Base-by-base conservation (phyloP, 1,140 invertebrate species). In the Lordiphosa mommai region DNA sequence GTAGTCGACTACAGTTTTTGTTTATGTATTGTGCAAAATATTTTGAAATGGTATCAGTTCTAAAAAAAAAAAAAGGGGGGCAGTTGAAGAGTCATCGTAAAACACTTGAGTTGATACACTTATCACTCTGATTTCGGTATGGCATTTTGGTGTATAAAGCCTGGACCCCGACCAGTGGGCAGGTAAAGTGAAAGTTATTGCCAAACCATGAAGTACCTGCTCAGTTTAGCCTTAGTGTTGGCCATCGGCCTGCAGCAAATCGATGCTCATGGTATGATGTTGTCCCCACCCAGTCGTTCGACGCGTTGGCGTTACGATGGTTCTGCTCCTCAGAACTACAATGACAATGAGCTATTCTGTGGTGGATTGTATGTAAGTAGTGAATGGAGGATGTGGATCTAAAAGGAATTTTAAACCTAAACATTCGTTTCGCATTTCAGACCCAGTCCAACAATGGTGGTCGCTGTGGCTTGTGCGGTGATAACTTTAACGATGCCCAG, bases 301-400 rank as follows among this genome's bases (percentile, higher is more conserved):
- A 91, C 92, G 20, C 89, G 93, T 23, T 95, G 93, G 93, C 90
- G 93, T 47, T 90, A 89, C 43, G 91, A 93, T 27, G 89, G 89
- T 36, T 68, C 89, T 1, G 92, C 92, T 1, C 91, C 91, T 0
- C 50, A 61, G 1, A 93, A 94, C 86, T 93, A 90, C 32, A 87
- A 92, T 41, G 94, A 95, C 70, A 93, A 94, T 68, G 90, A 91
- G 46, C 89, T 92, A 23, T 94, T 90, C 82, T 95, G 94, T 79
- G 94, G 93, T 20, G 93, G 93, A 50, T 89, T 90, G 49, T 60
- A 68, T 47, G 92, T 93, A 87, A 90, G 89, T 77, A 3, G 7
- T 8, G n/a, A n/a, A 32, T 34, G 8, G 14, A 9, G 36, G 4
- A 33, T 27, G 17, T 4, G 17, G 17, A 30, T 13, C 0, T 17